Percentiles rank a stretch among this genome's conserved stretches.
Conservation (phyloP, 2,888 invertebrate species). For the Polietes domitor region DNA sequence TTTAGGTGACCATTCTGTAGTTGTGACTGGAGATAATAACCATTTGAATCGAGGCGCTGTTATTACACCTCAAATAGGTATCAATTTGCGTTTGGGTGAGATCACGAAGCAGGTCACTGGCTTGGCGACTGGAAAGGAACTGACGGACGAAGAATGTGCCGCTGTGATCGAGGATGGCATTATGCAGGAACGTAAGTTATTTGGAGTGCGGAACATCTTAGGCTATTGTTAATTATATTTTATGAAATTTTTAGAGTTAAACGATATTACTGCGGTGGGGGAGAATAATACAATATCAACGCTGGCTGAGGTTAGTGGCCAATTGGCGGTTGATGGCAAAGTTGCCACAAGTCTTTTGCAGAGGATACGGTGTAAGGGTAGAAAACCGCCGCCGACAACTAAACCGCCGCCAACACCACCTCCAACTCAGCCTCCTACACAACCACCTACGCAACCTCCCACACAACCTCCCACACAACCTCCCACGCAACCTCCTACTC, state of each 20-base stretch:
- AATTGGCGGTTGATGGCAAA: constrained; percentile 32
- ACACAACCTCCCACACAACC: constrained; percentile 35
- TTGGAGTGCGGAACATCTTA: neutral
- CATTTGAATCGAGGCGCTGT: neutral
- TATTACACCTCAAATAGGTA: constrained; percentile 24
- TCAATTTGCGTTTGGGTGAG: constrained; percentile 3
- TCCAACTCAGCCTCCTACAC: constrained; percentile 33
- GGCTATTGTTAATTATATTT: neutral
- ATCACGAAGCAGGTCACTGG: constrained; percentile 25
- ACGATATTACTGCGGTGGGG: constrained; percentile 28
- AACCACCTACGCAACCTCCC: constrained; percentile 44
- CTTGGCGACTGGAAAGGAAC: constrained; percentile 15
- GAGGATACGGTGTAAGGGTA: constrained; percentile 26
- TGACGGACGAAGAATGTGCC: constrained; percentile 36
- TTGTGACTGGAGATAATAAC: constrained; percentile 40
- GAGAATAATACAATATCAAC: constrained; percentile 42
- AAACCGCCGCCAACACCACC: constrained; percentile 22
- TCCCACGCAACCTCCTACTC: constrained; percentile 45
- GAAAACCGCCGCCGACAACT: constrained; percentile 20
- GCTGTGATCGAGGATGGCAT: neutral
- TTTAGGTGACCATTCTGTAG: constrained; percentile 21
- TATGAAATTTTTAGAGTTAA: constrained; percentile 27
- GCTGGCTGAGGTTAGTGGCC: constrained; percentile 42
- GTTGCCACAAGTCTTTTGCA: constrained; percentile 41
- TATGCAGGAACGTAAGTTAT: constrained; percentile 40